phyloP scores from a whole-genome alignment of 1,140 invertebrate genomes.

The Triops cancriformis region DNA sequence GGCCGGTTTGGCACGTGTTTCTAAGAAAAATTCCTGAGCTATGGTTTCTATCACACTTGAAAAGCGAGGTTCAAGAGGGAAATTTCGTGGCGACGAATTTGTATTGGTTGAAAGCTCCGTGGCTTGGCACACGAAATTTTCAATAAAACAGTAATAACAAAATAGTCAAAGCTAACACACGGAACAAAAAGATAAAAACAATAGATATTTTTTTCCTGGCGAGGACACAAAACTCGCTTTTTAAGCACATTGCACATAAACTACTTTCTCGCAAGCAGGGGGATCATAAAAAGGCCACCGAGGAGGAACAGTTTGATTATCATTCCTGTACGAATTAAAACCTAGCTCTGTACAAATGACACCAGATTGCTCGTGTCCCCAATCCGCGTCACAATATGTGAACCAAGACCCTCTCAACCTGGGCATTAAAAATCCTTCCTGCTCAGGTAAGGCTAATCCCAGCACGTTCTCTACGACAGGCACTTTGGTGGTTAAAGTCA shows the following conservation, averaged over 20 bases:
- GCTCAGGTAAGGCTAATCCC: background rate
- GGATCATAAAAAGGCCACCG: background rate
- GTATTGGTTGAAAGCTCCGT: background rate
- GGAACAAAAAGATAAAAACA: background rate
- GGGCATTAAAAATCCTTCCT: background rate
- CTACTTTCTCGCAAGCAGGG: background rate
- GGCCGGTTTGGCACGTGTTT: background rate
- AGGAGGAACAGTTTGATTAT: background rate
- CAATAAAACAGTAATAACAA: background rate
- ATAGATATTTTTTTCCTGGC: background rate
- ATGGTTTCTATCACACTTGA: background rate
- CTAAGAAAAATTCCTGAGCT: background rate
- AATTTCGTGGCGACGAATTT: background rate
- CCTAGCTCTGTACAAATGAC: background rate
- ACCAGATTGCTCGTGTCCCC: background rate
- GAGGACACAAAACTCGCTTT: background rate
- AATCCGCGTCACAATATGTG: background rate
- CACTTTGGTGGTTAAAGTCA: background rate
- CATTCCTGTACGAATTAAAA: background rate
- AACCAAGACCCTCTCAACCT: background rate
- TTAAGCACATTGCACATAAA: background rate
- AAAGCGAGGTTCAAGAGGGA: background rate
- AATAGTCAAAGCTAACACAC: background rate
- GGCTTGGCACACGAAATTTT: background rate
- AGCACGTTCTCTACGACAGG: background rate